Percentiles rank a stretch among this genome's conserved stretches.
phyloP scores from a whole-genome alignment of 2,888 invertebrate species.

The Byasa hedistus region DNA sequence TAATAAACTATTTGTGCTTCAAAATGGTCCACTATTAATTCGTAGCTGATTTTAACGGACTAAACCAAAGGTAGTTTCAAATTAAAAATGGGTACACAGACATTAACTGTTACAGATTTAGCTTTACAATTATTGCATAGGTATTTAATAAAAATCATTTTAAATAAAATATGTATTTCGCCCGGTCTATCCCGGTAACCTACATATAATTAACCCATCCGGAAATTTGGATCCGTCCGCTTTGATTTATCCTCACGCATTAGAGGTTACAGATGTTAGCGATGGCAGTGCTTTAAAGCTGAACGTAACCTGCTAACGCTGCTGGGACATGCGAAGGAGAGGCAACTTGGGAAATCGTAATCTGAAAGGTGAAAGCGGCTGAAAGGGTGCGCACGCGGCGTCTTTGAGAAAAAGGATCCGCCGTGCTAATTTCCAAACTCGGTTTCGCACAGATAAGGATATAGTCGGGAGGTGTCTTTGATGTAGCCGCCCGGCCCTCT shows the following conservation, averaged over 20 bases:
- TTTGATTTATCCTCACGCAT: conserved; percentile 46
- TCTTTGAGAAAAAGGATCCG: conserved; percentile 54
- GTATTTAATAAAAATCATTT: neutral
- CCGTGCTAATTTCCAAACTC: conserved; percentile 77
- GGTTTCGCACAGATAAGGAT: conserved; percentile 76
- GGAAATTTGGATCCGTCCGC: conserved; percentile 39
- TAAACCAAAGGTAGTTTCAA: no score
- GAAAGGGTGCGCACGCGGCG: conserved; percentile 73
- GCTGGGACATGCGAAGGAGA: conserved; percentile 55
- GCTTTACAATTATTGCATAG: no score
- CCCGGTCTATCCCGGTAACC: conserved; percentile 13
- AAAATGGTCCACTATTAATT: no score
- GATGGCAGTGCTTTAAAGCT: conserved; percentile 50
- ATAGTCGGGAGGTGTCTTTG: conserved; percentile 75
- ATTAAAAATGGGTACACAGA: no score
- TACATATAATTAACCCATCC: conserved; percentile 35
- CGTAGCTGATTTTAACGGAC: no score
- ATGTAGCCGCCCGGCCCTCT: conserved; percentile 77
- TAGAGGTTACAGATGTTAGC: conserved; percentile 45
- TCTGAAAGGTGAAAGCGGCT: conserved; percentile 64
- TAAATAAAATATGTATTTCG: neutral
- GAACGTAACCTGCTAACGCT: conserved; percentile 59
- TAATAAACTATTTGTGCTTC: no score
- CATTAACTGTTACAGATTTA: no score
- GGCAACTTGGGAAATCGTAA: conserved; percentile 65